phyloP scores from a whole-genome alignment of 2,888 invertebrate species.

The Pyrrhosoma nymphula region DNA sequence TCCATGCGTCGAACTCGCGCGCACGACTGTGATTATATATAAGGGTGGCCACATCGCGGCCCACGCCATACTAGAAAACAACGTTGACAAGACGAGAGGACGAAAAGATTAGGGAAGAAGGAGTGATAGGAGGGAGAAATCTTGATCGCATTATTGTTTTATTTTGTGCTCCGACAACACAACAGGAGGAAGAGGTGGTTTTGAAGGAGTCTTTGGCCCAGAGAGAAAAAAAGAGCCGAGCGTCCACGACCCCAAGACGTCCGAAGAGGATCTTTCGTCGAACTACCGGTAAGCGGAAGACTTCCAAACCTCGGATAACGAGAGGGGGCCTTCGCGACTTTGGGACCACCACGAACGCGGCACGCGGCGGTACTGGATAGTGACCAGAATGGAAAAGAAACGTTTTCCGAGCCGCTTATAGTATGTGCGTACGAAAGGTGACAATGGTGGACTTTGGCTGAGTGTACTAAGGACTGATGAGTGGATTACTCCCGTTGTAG shows the following conservation, averaged over 20 bases:
- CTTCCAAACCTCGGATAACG: not conserved
- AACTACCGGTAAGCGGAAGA: slow-evolving; percentile 43
- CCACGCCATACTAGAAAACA: slow-evolving; percentile 47
- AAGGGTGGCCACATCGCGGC: slow-evolving; percentile 17
- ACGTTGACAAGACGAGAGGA: slow-evolving; percentile 34
- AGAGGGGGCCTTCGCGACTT: not conserved
- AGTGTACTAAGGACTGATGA: not conserved
- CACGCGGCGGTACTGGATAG: too few relatives aligned
- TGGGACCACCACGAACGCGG: too few relatives aligned
- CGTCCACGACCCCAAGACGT: not conserved
- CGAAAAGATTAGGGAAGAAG: not conserved
- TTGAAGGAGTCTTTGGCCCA: not conserved
- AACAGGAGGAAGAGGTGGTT: not conserved
- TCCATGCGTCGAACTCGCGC: not conserved
- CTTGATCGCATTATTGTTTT: not conserved
- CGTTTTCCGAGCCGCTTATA: too few relatives aligned
- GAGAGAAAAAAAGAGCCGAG: not conserved
- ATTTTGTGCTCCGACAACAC: not conserved
- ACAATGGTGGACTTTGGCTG: not conserved
- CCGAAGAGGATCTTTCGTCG: not conserved
- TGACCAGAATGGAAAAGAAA: too few relatives aligned
- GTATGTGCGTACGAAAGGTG: not conserved
- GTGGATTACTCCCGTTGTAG: not conserved
- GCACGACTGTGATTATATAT: slow-evolving; percentile 45
- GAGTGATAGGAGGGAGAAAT: not conserved